A percentile compares a stretch with the other conserved stretches of the same genome.
phyloP scores from a whole-genome alignment of 2,888 invertebrate species.

The Plagodis pulveraria region DNA sequence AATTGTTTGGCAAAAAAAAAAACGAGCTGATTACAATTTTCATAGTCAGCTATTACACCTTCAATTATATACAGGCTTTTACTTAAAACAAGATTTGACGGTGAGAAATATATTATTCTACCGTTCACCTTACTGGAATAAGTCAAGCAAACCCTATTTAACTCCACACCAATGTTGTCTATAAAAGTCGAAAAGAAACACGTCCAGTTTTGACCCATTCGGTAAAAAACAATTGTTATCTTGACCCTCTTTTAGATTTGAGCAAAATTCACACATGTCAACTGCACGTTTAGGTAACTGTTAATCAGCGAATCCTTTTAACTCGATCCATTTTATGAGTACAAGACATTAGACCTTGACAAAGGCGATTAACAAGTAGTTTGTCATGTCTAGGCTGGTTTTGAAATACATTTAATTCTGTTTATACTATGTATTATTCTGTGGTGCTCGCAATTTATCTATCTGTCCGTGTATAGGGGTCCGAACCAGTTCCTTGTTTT shows the following conservation, averaged over 20 bases:
- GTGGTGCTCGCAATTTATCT: slow-evolving; percentile 32
- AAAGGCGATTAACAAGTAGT: slow-evolving; percentile 76
- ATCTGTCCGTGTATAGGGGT: slow-evolving; percentile 34
- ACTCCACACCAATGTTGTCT: slow-evolving; percentile 1
- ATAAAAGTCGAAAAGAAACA: slow-evolving; percentile 18
- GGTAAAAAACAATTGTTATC: slow-evolving; percentile 35
- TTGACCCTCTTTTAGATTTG: slow-evolving; percentile 43
- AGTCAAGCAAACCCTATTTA: slow-evolving; percentile 17
- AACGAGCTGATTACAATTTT: no score
- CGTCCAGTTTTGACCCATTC: slow-evolving; percentile 45
- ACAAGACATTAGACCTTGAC: slow-evolving; percentile 65
- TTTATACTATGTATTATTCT: slow-evolving; percentile 16
- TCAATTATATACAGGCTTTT: no score
- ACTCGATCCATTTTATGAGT: slow-evolving; percentile 58
- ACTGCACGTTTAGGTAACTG: slow-evolving; percentile 23
- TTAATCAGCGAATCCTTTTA: slow-evolving; percentile 57
- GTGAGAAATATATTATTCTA: not conserved
- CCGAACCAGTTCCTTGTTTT: slow-evolving; percentile 37
- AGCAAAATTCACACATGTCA: slow-evolving; percentile 38
- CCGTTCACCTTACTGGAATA: slow-evolving; percentile 11
- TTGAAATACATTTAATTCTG: slow-evolving; percentile 32
- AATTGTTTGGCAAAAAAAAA: no score
- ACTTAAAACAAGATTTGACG: not conserved
- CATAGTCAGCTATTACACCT: no score
- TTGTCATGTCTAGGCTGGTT: slow-evolving; percentile 60